Conservation (phyloP, 2,888 invertebrate genomes). For the Eurytoma californica region DNA sequence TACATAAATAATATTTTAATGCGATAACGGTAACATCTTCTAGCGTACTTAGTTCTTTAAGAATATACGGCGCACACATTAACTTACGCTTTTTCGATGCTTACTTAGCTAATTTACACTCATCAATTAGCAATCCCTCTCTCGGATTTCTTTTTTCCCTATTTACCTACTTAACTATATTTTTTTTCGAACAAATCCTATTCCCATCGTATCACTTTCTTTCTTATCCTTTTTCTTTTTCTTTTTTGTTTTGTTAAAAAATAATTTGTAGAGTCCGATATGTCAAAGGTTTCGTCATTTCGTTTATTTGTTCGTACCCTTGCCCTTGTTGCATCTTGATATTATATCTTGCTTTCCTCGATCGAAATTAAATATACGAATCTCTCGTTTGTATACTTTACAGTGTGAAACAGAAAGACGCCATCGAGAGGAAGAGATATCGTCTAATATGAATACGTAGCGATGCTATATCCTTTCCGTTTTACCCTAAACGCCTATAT, state of each 20-base stretch:
- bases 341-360: constrained; percentile 19
- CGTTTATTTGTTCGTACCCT: constrained; percentile 48
- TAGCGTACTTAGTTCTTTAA: constrained; percentile 56
- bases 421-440: constrained; percentile 22
- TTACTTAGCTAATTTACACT: constrained; percentile 58
- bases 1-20: constrained; percentile 73
- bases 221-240: constrained; percentile 3
- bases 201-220: too few relatives aligned
- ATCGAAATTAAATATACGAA: constrained; percentile 41
- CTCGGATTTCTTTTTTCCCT: constrained; percentile 10
- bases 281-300: constrained; percentile 55
- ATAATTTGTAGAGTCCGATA: constrained; percentile 58
- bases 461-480: constrained; percentile 19
- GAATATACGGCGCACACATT: constrained; percentile 52
- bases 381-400: constrained; percentile 12
- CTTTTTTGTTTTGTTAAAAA: constrained; percentile 56
- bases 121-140: constrained; percentile 59
- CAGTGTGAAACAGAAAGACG: constrained; percentile 15
- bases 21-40: constrained; percentile 71
- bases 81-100: constrained; percentile 52
- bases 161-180: constrained; percentile 28
- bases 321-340: constrained; percentile 34
- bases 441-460: constrained; percentile 13
- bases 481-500: constrained; percentile 61
- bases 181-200: too few relatives aligned